phyloP scores from a whole-genome alignment of 2,797 vertebrate genomes.

The Sebastes nivosus region DNA sequence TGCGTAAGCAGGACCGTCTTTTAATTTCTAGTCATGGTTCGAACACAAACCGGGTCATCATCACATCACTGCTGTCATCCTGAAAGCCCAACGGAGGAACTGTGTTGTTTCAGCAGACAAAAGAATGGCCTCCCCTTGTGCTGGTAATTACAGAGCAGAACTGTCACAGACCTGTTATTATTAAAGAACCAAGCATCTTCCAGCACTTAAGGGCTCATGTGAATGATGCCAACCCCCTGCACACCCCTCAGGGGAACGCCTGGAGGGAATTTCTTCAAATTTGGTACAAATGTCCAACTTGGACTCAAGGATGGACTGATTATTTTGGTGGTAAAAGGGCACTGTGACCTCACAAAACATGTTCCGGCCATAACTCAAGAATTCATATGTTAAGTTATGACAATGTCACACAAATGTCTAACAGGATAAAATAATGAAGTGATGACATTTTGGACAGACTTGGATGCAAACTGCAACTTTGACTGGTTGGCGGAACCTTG shows the following conservation, averaged over 20 bases:
- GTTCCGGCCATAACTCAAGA: too few relatives aligned
- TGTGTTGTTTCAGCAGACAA: constrained; percentile 61
- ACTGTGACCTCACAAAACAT: too few relatives aligned
- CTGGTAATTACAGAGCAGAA: constrained; percentile 68
- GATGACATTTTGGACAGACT: too few relatives aligned
- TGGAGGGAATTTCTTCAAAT: too few relatives aligned
- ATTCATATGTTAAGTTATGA: too few relatives aligned
- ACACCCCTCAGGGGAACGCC: not conserved
- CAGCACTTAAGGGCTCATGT: constrained; percentile 52
- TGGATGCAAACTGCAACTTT: too few relatives aligned
- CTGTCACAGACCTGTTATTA: constrained; percentile 70
- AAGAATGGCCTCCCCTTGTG: constrained; percentile 45
- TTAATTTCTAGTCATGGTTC: constrained; percentile 50
- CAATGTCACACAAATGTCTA: too few relatives aligned
- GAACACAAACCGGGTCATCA: constrained; percentile 31
- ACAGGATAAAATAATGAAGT: too few relatives aligned
- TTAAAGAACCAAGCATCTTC: constrained; percentile 63
- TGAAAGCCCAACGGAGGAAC: constrained; percentile 30
- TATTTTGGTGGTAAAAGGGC: too few relatives aligned
- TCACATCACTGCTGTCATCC: constrained; percentile 26
- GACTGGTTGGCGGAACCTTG: too few relatives aligned
- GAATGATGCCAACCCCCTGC: constrained; percentile 50
- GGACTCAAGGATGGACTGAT: too few relatives aligned
- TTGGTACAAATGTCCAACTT: too few relatives aligned
- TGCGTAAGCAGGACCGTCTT: constrained; percentile 8